Evolutionary conservation across 1,140 invertebrate genomes (phyloP), one percentile per base, ranked within the genome.

Genomic region (Apocrypta bakeri): DNA sequence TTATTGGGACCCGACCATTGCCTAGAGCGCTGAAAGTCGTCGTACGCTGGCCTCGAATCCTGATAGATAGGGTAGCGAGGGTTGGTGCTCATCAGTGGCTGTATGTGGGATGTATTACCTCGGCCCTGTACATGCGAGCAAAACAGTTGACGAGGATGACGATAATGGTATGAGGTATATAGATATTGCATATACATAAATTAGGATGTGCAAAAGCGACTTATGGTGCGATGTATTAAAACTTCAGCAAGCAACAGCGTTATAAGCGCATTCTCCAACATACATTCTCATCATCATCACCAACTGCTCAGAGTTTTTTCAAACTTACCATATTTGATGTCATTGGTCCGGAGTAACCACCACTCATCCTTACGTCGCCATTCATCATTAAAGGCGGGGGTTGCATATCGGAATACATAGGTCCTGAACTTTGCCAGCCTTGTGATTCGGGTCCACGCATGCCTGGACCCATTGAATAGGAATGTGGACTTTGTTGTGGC

Each of bases 401-500:
- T 29, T 75, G 42, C 77, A 79, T 75, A 0, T 79, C 77, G 6
- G 42, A n/a, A 31, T 82, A 82, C 73, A 82, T 82, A 7, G 48
- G 48, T 1, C 56, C 37, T 8, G 73, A 17, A 71, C 71, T 76
- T 21, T 83, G 82, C 82, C 82, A 83, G 7, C 76, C 29, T 6
- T 71, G 40, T 31, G 27, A 29, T 17, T 80, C 68, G n/a, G 42
- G 79, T 2, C 71, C 69, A 0, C 31, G 81, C 72, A 69, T 69
- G 25, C 37, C 56, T 1, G 73, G 48, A 17, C 21, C 7, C 74
- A 76, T 74, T 63, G 76, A 75, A 27, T 73, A 77, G 0, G 63
- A 4, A 56, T 76, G 73, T 1, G 72, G 33, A 17, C 14, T 37
- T 33, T 48, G 61, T 61, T 77, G 75, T 0, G 42, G 76, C n/a